These are phyloP conservation scores for Drosophila ficusphila DNA, from an alignment of 1,140 invertebrate genomes.

Conservation along the genomic window DNA sequence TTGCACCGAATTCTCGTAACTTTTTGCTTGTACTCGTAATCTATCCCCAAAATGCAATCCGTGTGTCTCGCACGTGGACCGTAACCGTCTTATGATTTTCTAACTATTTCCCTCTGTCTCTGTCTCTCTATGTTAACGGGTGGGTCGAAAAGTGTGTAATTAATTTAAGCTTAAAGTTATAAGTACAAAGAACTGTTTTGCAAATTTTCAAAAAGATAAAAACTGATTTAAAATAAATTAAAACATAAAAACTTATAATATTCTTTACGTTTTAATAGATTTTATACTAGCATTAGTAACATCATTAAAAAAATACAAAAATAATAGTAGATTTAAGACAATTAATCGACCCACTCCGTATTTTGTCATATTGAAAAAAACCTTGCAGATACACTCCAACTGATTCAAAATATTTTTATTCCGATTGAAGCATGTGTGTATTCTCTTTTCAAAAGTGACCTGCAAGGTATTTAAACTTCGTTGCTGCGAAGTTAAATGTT, in stretches of 20 bases:
- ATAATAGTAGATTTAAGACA: no score
- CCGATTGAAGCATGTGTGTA: background rate
- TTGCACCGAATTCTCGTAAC: constrained; percentile 64
- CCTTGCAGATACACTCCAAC: constrained; percentile 4
- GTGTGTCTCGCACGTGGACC: constrained; percentile 31
- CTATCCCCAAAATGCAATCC: constrained; percentile 20
- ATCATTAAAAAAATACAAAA: no score
- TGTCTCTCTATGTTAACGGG: constrained; percentile 27
- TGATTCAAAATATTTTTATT: background rate
- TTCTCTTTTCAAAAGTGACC: background rate
- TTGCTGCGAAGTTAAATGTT: constrained; percentile 20
- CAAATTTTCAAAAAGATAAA: no score
- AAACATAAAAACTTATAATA: no score
- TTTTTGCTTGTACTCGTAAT: constrained; percentile 56
- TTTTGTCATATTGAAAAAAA: constrained; percentile 1
- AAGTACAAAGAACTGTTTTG: background rate
- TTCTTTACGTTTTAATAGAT: no score
- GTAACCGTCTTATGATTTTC: constrained; percentile 46
- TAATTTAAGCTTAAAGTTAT: no score
- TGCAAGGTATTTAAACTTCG: constrained; percentile 33
- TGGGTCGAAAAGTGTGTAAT: constrained; percentile 3
- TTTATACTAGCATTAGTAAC: no score
- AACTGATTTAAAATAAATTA: no score
- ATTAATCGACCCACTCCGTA: constrained; percentile 10
- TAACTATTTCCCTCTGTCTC: constrained; percentile 17